Evolutionary conservation across 1,140 invertebrate species (phyloP), one percentile per base, ranked within the genome.

Genomic region (Drosophila ironensis): DNA sequence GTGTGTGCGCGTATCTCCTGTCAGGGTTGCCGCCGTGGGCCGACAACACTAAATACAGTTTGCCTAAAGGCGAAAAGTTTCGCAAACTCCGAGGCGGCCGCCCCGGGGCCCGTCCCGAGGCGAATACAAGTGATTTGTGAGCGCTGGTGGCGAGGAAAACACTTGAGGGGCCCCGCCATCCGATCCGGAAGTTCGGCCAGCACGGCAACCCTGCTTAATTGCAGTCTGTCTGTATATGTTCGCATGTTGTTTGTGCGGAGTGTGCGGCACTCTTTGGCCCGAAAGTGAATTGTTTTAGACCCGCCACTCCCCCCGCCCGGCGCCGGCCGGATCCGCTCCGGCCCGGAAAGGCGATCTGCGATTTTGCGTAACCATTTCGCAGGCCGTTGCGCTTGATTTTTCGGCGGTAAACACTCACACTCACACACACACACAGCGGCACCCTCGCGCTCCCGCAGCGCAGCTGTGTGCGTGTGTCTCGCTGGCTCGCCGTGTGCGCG

Each of bases 391-490:
- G 78, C 82, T 86, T 80, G 80, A 84, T 80, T 86, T 84, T 84
- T 84, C 80, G 80, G 80, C 80, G 80, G 80, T 84, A 84, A 84
- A 84, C 80, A 86, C 80, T 84, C 80, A 86, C 80, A 80, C 80
- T 80, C 80, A 37, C 33, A 37, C 80, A 86, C 80, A 80, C 80
- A 86, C 80, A 37, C 33, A 37, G 8, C 2, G 14, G 68, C 86
- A 82, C 78, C 64, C 69, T 60, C 25, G 76, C 25, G 76, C 73
- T 82, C 80, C 68, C 70, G 76, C 61, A 66, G 47, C 75, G 73
- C 37, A 68, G 22, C 38, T 14, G 53, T 60, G 47, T 67, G 52
- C 67, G 68, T 77, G 52, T 73, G 45, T 69, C 61, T 69, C 47
- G 52, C 38, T 70, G 37, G 61, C 59, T 66, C 61, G 24, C 38